Conservation (phyloP, 2,888 invertebrate genomes). For the Meteorus cinctellus region DNA sequence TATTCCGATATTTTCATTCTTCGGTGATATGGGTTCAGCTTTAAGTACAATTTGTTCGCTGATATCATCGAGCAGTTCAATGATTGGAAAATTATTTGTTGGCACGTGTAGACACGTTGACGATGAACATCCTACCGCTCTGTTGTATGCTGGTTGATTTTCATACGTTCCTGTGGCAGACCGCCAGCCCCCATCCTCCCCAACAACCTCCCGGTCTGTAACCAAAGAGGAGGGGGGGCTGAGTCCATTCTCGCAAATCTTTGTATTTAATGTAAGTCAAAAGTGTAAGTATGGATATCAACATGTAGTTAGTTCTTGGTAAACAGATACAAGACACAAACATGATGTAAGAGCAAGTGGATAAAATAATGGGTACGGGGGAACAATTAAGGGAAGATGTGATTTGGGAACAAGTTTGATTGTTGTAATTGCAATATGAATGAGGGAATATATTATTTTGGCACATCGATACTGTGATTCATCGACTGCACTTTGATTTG, state of each 20-base stretch:
- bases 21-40: conserved; percentile 67
- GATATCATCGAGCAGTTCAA: conserved; percentile 69
- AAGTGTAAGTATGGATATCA: neutral
- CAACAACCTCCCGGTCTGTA: conserved; percentile 73
- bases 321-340: neutral
- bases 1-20: conserved; percentile 58
- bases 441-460: too few relatives aligned
- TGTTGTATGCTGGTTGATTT: conserved; percentile 55
- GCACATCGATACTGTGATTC: too few relatives aligned
- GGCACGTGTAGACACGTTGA: conserved; percentile 43
- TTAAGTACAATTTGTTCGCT: conserved; percentile 66
- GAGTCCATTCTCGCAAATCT: conserved; percentile 65
- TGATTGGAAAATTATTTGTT: conserved; percentile 62
- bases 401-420: too few relatives aligned
- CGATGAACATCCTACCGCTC: conserved; percentile 39
- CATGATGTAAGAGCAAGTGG: too few relatives aligned
- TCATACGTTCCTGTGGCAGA: conserved; percentile 62
- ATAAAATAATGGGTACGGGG: too few relatives aligned
- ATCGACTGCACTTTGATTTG: too few relatives aligned
- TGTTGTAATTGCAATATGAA: too few relatives aligned
- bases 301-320: neutral
- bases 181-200: conserved; percentile 73
- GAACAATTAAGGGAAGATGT: too few relatives aligned
- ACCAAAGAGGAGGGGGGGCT: conserved; percentile 72
- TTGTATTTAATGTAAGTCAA: conserved; percentile 28